phyloP scores from a whole-genome alignment of 2,888 invertebrate genomes.

The Ecdyonurus torrentis region DNA sequence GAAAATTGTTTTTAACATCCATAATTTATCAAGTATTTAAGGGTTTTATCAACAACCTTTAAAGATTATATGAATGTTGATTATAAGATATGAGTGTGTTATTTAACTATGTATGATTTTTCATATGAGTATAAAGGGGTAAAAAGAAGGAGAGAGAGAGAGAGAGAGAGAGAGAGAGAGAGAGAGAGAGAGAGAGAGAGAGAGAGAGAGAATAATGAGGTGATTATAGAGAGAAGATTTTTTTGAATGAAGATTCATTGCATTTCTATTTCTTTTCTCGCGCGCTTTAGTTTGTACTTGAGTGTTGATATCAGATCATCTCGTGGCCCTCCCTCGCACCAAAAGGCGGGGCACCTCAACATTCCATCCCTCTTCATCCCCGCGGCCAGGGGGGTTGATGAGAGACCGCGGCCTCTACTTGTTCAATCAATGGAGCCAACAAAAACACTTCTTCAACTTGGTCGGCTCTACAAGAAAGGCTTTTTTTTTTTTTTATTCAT shows the following conservation, averaged over 20 bases:
- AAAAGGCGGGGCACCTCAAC: not conserved
- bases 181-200: not conserved
- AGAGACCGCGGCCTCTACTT: not conserved
- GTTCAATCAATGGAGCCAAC: not conserved
- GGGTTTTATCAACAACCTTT: not conserved
- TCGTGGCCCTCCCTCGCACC: not conserved
- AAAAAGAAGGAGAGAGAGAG: no score
- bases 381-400: not conserved
- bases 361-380: not conserved
- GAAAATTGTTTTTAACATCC: not conserved
- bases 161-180: not conserved
- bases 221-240: not conserved
- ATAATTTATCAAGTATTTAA: not conserved
- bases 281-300: not conserved
- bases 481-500: not conserved
- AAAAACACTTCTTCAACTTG: not conserved
- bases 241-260: not conserved
- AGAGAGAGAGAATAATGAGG: not conserved
- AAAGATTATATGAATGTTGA: not conserved
- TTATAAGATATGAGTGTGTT: not conserved
- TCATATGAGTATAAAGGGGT: no score
- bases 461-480: not conserved
- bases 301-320: not conserved
- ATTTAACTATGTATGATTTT: not conserved
- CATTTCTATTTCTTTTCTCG: not conserved